Base-by-base conservation (phyloP, 2,113 vertebrate genomes). In the Suncus etruscus region DNA sequence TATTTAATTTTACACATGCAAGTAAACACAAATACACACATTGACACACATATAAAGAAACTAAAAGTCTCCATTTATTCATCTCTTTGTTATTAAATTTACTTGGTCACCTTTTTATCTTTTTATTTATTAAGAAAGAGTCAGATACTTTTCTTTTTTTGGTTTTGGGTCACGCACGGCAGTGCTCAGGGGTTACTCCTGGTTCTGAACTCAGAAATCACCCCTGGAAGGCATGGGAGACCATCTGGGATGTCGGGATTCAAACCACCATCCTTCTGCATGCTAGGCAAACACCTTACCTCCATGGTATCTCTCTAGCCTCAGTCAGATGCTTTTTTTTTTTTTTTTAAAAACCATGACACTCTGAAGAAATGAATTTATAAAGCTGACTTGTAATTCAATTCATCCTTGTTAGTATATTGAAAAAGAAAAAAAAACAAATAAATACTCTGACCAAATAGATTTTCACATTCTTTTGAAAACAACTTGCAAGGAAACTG, bases 301-400 rank as follows among this genome's bases (percentile, higher is more conserved):
- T 39, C 39, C 39, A 39, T 39, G 39, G 3, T 39, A 39, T 39
- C 39, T 39, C 39, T 39, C 39, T 5, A 39, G 39, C 5, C 39
- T 5, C 39, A 39, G 39, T 39, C 39, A 39, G 39, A 39, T 39
- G 39, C 39, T 39, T n/a, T n/a, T n/a, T n/a, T n/a, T n/a, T n/a
- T n/a, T n/a, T n/a, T n/a, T n/a, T n/a, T n/a, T n/a, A n/a, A n/a
- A 39, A 39, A 39, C 39, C 47, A 14, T 24, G 58, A 51, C 77
- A 20, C 51, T 92, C 32, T 89, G 32, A 31, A 32, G 14, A 83
- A 90, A 63, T 79, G 24, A 76, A 86, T 81, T 91, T 72, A 75
- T 92, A 31, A 93, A 86, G 20, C 81, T 83, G 16, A 16, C 83
- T 94, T 91, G 77, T 91, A 94, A 85, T 91, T 88, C 27, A 45